A percentile compares a stretch with the other conserved stretches of the same genome.
phyloP scores from a whole-genome alignment of 2,888 invertebrate genomes.

The Scrobipalpa atriplicella region DNA sequence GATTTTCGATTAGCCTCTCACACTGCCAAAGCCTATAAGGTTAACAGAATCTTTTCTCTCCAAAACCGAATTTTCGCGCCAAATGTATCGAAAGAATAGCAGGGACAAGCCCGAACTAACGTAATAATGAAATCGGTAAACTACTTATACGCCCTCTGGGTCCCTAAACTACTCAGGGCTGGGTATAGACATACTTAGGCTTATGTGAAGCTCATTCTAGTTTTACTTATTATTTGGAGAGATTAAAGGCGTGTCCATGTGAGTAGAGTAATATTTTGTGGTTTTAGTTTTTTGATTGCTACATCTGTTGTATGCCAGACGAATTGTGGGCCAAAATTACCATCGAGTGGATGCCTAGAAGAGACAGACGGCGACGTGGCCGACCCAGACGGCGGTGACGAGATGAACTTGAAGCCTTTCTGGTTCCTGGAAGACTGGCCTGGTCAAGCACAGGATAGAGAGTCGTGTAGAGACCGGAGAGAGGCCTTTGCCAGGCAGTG shows the following conservation, averaged over 20 bases:
- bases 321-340: too few relatives aligned
- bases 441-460: too few relatives aligned
- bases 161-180: slow-evolving; percentile 21
- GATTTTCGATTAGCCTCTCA: background rate
- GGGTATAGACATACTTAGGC: slow-evolving; percentile 32
- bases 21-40: background rate
- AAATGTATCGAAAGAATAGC: slow-evolving; percentile 24
- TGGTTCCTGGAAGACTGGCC: too few relatives aligned
- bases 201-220: slow-evolving; percentile 33
- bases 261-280: background rate
- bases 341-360: too few relatives aligned
- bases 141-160: slow-evolving; percentile 23
- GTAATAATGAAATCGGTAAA: slow-evolving; percentile 27
- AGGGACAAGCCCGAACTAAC: slow-evolving; percentile 8
- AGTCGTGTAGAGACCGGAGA: too few relatives aligned
- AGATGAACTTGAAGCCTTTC: too few relatives aligned
- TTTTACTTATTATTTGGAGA: slow-evolving; percentile 29
- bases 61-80: slow-evolving; percentile 14
- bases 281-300: too few relatives aligned
- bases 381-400: too few relatives aligned
- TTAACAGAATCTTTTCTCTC: background rate
- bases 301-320: too few relatives aligned
- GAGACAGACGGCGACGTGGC: too few relatives aligned
- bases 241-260: background rate
- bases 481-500: too few relatives aligned